These are phyloP conservation scores for Lycorma delicatula DNA, from an alignment of 1,140 invertebrate genomes.

Conservation along the genomic window DNA sequence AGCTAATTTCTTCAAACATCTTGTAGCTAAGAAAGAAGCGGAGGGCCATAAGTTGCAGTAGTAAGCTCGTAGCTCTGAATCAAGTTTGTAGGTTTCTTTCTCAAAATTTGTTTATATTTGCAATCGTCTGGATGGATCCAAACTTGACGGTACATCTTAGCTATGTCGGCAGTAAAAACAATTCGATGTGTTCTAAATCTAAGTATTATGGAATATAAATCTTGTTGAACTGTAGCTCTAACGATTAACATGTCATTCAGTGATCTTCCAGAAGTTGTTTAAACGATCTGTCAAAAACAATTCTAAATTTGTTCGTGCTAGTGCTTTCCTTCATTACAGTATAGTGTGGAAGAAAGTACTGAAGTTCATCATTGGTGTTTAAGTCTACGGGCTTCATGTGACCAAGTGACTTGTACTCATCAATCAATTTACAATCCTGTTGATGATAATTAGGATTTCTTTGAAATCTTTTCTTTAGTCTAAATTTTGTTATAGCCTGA, in stretches of 20 bases:
- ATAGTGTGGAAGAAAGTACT: no score
- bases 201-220: neutral
- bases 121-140: neutral
- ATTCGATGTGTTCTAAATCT: neutral
- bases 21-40: no score
- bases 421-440: no score
- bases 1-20: neutral
- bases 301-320: neutral
- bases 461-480: no score
- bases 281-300: neutral
- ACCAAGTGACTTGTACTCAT: no score
- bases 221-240: neutral
- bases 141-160: neutral
- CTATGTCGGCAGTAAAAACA: neutral
- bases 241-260: neutral
- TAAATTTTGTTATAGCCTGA: no score
- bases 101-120: neutral
- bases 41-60: neutral
- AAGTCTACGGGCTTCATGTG: no score
- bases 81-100: neutral
- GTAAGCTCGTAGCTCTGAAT: neutral
- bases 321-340: no score
- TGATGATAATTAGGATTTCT: no score
- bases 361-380: no score
- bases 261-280: neutral